phyloP scores from a whole-genome alignment of 2,888 invertebrate genomes.

The Peribatodes rhomboidaria region DNA sequence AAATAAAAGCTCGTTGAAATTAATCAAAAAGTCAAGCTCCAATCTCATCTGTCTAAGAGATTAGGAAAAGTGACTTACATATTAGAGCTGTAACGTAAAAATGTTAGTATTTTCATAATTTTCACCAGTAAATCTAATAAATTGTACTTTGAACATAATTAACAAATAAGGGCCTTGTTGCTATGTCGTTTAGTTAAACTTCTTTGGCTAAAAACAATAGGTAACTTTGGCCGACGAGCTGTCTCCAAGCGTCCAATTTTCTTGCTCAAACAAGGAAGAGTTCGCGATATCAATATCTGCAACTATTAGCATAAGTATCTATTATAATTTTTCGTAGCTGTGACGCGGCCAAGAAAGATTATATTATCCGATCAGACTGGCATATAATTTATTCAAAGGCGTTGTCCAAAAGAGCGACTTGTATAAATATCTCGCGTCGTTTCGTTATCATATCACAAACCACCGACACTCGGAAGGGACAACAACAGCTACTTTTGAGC shows the following conservation, averaged over 20 bases:
- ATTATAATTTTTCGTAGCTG: constrained; percentile 47
- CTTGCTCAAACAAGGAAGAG: constrained; percentile 57
- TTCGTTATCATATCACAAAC: constrained; percentile 74
- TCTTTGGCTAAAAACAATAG: not conserved
- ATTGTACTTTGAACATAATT: not conserved
- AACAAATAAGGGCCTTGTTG: not conserved
- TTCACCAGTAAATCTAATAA: no score
- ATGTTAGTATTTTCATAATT: no score
- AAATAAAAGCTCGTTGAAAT: not conserved
- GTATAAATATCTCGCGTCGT: constrained; percentile 80
- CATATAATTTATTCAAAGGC: constrained; percentile 72
- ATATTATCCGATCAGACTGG: constrained; percentile 60
- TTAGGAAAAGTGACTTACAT: not conserved
- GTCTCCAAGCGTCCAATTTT: constrained; percentile 21
- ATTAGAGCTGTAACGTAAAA: no score
- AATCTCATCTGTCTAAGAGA: no score
- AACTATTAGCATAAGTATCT: constrained; percentile 53
- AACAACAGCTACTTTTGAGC: constrained; percentile 73
- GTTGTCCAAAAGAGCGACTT: constrained; percentile 69
- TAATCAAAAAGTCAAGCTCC: not conserved
- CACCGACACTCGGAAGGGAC: constrained; percentile 73
- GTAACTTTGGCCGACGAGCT: constrained; percentile 24
- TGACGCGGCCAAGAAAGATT: constrained; percentile 58
- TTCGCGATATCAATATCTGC: constrained; percentile 44
- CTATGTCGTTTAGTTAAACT: not conserved